Evolutionary conservation across 2,797 vertebrate species (phyloP), one percentile per base, ranked within the genome.

Genomic region (Falco peregrinus): DNA sequence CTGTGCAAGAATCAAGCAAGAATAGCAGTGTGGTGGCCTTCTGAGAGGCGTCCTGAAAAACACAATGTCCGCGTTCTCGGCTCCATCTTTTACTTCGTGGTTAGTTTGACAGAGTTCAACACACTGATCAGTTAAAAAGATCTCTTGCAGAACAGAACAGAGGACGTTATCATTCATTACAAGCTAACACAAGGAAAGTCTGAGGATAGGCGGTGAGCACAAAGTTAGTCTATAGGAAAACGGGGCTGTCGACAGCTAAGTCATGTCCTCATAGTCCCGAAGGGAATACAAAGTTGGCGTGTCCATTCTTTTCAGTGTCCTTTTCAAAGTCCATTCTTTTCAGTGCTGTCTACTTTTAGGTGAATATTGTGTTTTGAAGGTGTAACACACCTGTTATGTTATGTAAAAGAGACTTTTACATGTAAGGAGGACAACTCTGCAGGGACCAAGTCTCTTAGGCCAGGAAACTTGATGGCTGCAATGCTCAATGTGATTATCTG

Each of bases 1-100:
- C 71, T 57, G 3, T 11, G 26, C 15, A 79, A 24, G 31, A 57
- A 33, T 45, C 1, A 1, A 54, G 39, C 11, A 28, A 35, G n/a
- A 24, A 50, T 31, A 35, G 8, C n/a, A 16, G 1, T 4, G 1
- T 6, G 41, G 16, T 59, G 54, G 4, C 56, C 26, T 70, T n/a
- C 7, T 16, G 8, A 31, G 43, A 70, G 53, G 21, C n/a, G 5
- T 60, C 45, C 64, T 68, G 61, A 25, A 56, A 75, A 86, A 51
- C 0, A 0, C 17, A 7, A 0, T 54, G 33, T 16, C 18, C 0
- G 2, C 11, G 6, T 45, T 84, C 54, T 78, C 10, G 17, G 26
- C 18, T 74, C 41, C 39, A 3, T 48, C 51, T 75, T 53, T 68
- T 63, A 5, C 41, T 35, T 2, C 21, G 0, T 6, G 45, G 60